These are phyloP conservation scores for Pteropus rufus DNA, from an alignment of 2,797 vertebrate genomes.

Conservation along the genomic window DNA sequence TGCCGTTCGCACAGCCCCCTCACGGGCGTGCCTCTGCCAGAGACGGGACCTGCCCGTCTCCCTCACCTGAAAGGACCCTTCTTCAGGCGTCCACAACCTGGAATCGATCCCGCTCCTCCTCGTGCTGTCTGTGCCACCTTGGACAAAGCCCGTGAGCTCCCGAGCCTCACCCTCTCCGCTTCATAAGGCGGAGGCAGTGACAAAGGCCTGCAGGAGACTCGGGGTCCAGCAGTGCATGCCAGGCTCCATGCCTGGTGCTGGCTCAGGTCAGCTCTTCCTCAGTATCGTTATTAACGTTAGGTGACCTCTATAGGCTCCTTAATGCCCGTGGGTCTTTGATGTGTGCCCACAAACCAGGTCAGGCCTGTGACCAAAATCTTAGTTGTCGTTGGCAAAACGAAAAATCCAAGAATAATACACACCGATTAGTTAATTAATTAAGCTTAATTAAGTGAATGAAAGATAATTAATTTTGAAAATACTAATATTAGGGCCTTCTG, in stretches of 20 bases:
- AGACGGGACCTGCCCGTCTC: background rate
- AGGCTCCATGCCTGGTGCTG: background rate
- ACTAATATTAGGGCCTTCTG: background rate
- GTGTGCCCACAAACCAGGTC: background rate
- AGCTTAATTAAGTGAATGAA: background rate
- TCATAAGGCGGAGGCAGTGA: background rate
- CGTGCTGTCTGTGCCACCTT: background rate
- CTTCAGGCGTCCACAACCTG: background rate
- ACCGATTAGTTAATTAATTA: background rate
- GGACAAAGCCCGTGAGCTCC: background rate
- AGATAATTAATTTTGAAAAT: background rate
- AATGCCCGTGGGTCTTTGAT: rapidly evolving
- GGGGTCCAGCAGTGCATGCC: rapidly evolving
- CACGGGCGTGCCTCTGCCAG: background rate
- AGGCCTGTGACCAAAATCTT: background rate
- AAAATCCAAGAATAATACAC: background rate
- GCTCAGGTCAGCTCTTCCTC: background rate
- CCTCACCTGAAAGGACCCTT: background rate
- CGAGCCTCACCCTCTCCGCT: rapidly evolving
- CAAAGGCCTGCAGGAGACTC: background rate
- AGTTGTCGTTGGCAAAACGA: background rate
- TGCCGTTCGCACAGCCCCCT: rapidly evolving
- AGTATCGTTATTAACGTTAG: rapidly evolving
- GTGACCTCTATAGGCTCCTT: background rate
- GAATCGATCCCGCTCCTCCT: background rate